phyloP scores from a whole-genome alignment of 2,888 invertebrate species.

The Xestia ashworthii region DNA sequence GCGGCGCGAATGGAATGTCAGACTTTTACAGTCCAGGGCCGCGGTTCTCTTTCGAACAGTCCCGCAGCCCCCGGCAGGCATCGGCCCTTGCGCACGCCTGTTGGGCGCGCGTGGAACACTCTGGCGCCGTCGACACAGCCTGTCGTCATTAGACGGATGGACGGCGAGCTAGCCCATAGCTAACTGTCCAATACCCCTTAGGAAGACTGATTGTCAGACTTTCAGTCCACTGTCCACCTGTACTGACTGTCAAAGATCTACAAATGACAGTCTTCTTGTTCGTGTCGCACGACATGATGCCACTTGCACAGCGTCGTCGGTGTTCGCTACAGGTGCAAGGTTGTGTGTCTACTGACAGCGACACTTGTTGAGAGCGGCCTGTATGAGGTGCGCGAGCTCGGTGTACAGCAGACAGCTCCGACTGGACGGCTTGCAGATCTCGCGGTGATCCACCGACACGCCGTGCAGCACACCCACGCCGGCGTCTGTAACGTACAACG shows the following conservation, averaged over 20 bases:
- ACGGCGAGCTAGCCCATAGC: too few species aligned
- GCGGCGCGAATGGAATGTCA: too few species aligned
- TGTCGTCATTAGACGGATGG: too few species aligned
- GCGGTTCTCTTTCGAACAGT: too few species aligned
- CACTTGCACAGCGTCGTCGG: not conserved
- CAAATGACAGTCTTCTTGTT: not conserved
- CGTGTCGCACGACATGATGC: not conserved
- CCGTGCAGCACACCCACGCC: conserved; percentile 94
- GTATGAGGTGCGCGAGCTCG: conserved; percentile 92
- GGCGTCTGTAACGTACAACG: conserved; percentile 86
- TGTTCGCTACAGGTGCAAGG: not conserved
- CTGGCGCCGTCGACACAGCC: too few species aligned
- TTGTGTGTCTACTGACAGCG: conserved; percentile 44
- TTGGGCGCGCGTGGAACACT: too few species aligned
- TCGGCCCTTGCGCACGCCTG: too few species aligned
- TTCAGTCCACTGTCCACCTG: not conserved
- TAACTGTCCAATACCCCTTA: not conserved
- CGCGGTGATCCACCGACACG: conserved; percentile 95
- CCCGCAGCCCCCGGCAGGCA: too few species aligned
- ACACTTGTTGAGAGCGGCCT: conserved; percentile 73
- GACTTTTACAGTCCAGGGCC: too few species aligned
- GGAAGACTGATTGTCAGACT: not conserved
- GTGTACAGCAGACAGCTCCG: conserved; percentile 92
- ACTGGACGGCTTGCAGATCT: conserved; percentile 96
- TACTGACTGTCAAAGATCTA: not conserved